These are phyloP conservation scores for Meleagris gallopavo DNA, from an alignment of 2,113 vertebrate species.

Conservation along the genomic window DNA sequence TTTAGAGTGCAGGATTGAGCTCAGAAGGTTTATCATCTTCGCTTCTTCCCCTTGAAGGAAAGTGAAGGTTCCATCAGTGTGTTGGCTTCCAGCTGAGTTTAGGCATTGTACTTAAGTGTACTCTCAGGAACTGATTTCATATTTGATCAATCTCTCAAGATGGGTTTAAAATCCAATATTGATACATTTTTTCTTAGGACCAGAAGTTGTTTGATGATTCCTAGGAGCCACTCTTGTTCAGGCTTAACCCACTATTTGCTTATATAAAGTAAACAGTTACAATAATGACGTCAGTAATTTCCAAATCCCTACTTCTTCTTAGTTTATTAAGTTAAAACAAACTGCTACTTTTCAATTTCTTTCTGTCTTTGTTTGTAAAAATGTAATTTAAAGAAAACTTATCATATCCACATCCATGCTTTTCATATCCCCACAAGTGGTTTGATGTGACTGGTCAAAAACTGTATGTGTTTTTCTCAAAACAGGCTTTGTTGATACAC, in stretches of 20 bases:
- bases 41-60: background rate
- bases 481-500: background rate
- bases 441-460: background rate
- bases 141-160: constrained; percentile 2
- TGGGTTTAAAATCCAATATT: constrained; percentile 26
- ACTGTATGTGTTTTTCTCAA: background rate
- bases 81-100: background rate
- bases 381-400: background rate
- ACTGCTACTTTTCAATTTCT: background rate
- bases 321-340: background rate
- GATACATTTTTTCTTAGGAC: background rate
- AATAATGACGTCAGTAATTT: constrained; percentile 12
- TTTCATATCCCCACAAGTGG: background rate
- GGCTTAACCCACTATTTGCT: background rate
- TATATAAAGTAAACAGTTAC: constrained; percentile 4
- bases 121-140: background rate
- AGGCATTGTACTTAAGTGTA: background rate
- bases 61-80: fast-evolving
- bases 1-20: background rate
- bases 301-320: background rate
- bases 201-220: background rate
- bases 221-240: background rate
- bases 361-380: background rate
- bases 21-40: background rate
- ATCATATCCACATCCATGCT: background rate